Evolutionary conservation across 2,888 invertebrate genomes (phyloP).

Genomic region (Deroplatys truncata): DNA sequence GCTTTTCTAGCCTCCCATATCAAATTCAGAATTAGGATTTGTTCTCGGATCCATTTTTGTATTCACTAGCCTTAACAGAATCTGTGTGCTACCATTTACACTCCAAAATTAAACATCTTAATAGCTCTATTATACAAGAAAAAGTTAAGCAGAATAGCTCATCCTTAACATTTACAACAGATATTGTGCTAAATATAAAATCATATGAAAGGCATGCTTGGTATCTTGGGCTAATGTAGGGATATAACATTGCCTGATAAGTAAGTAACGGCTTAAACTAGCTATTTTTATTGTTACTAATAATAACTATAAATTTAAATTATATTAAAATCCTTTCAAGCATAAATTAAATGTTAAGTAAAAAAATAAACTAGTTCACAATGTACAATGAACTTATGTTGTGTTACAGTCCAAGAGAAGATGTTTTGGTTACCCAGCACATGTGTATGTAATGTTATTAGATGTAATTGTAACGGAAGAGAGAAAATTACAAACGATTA

Average conservation of each 20-base stretch:
- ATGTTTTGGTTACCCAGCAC: not conserved
- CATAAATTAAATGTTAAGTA: not conserved
- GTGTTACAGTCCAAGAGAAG: not conserved
- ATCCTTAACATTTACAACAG: not conserved
- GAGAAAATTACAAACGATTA: not conserved
- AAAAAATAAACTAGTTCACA: not conserved
- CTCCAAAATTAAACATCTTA: not conserved
- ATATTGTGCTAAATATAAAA: not conserved
- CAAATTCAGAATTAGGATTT: no score
- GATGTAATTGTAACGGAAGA: not conserved
- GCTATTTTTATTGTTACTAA: not conserved
- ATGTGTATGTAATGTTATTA: not conserved
- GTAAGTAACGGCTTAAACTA: not conserved
- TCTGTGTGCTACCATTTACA: not conserved
- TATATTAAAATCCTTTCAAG: not conserved
- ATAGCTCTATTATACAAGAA: not conserved
- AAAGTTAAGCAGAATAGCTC: not conserved
- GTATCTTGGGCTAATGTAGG: not conserved
- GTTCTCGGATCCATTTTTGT: no score
- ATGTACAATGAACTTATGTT: not conserved
- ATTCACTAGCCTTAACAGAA: not conserved
- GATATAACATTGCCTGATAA: not conserved
- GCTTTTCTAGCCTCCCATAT: no score
- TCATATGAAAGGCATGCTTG: conserved; percentile 12
- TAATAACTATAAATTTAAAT: not conserved